Conservation (phyloP, 2,113 vertebrate species). For the Cichladusa arquata region DNA sequence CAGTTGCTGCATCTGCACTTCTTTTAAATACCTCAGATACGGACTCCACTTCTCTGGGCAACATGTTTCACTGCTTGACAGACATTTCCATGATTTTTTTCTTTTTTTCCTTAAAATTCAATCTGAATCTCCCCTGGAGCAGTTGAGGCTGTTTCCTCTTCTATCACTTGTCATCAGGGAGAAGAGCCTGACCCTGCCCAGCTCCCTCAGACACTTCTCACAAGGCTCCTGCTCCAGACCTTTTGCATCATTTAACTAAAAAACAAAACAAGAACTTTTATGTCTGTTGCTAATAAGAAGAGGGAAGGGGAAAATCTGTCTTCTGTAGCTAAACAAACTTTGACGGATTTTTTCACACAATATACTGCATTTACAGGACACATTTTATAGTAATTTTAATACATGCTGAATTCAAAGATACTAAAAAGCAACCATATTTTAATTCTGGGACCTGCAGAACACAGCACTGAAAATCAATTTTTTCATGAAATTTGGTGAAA, state of each 20-base stretch:
- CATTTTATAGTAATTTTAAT: neutral
- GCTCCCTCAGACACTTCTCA: neutral
- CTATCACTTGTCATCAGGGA: too few species aligned
- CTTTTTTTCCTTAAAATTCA: neutral
- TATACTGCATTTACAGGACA: neutral
- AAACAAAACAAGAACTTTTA: neutral
- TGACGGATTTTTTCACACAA: neutral
- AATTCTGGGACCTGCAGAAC: neutral
- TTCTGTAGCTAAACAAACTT: neutral
- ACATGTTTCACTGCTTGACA: neutral
- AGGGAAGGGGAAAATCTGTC: neutral
- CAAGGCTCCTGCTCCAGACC: neutral
- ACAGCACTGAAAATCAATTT: neutral
- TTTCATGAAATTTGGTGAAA: neutral
- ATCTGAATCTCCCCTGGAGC: neutral
- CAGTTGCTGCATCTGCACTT: rapidly evolving
- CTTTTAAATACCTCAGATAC: neutral
- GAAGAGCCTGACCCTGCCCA: rapidly evolving
- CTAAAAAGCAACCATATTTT: neutral
- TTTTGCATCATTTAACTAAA: neutral
- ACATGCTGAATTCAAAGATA: neutral
- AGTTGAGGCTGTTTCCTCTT: neutral
- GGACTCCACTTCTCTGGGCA: too few species aligned
- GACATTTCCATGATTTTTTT: neutral
- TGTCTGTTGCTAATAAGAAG: neutral